phyloP scores from a whole-genome alignment of 37 sponge, comb jelly and placozoan species.

The Diacarnus erythraeanus region DNA sequence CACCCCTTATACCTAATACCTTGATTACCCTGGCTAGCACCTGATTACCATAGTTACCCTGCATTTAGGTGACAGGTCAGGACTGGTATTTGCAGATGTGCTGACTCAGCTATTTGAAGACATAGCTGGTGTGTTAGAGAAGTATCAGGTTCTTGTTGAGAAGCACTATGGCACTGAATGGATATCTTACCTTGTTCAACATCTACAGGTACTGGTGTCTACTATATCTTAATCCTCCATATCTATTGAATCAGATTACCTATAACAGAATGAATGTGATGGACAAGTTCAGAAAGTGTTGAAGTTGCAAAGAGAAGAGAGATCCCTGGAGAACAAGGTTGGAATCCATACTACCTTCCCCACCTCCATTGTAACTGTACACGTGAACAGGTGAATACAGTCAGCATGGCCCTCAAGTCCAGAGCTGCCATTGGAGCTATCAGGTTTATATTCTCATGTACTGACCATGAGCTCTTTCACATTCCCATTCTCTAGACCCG shows the following conservation, averaged over 20 bases:
- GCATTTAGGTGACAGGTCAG: conserved; percentile 50
- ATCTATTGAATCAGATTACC: no score
- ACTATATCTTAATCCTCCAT: no score
- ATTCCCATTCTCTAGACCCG: conserved; percentile 46
- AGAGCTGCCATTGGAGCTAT: conserved; percentile 52
- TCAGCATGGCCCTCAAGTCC: conserved; percentile 45
- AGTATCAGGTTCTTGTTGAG: conserved; percentile 61
- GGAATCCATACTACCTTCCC: no score
- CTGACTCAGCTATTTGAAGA: conserved; percentile 71
- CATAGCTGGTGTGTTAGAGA: conserved; percentile 69
- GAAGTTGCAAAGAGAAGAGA: conserved; percentile 48
- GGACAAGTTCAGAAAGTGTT: conserved; percentile 35
- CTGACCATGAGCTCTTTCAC: not conserved
- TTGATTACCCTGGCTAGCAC: not conserved
- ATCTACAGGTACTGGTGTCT: conserved; percentile 43
- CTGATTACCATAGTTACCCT: no score
- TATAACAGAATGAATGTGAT: conserved; percentile 83
- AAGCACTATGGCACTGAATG: conserved; percentile 68
- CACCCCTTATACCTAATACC: not conserved
- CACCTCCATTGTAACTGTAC: not conserved
- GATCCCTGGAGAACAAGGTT: conserved; percentile 71
- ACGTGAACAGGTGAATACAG: conserved; percentile 41
- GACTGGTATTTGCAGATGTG: conserved; percentile 76
- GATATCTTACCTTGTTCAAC: conserved; percentile 35
- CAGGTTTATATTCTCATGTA: conserved; percentile 17